phyloP scores from a whole-genome alignment of 2,888 invertebrate species.

The Acanthosepion lycidas region DNA sequence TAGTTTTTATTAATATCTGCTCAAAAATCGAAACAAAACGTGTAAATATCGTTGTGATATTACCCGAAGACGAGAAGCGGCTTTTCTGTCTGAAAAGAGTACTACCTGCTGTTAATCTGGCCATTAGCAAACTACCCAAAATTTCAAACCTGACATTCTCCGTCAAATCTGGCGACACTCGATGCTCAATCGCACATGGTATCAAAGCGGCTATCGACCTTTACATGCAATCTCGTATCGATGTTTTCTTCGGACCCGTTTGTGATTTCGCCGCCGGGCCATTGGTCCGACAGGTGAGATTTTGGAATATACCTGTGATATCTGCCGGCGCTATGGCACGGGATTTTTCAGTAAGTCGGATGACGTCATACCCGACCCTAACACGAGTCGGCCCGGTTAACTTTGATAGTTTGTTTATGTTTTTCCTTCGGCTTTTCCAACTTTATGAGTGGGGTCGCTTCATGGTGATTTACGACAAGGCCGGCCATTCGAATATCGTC shows the following conservation, averaged over 20 bases:
- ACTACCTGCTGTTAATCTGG: conserved; percentile 69
- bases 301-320: conserved; percentile 92
- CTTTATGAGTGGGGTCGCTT: conserved; percentile 57
- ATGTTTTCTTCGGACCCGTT: conserved; percentile 71
- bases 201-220: conserved; percentile 67
- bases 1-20: neutral
- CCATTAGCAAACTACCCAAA: conserved; percentile 60
- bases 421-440: conserved; percentile 54
- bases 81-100: conserved; percentile 66
- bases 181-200: conserved; percentile 64
- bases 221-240: conserved; percentile 60
- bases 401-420: conserved; percentile 61
- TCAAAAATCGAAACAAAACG: neutral
- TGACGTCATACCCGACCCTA: conserved; percentile 82
- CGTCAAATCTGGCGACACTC: conserved; percentile 62
- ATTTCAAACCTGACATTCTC: conserved; percentile 52
- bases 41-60: conserved; percentile 64
- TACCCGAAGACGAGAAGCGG: conserved; percentile 60
- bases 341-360: conserved; percentile 59
- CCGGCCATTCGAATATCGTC: conserved; percentile 82
- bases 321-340: conserved; percentile 76
- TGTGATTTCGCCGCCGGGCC: conserved; percentile 85
- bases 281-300: conserved; percentile 67
- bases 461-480: conserved; percentile 84
- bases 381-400: conserved; percentile 76